These are phyloP conservation scores for Dendrocincla fuliginosa DNA, from an alignment of 2,797 vertebrate species.

Conservation along the genomic window DNA sequence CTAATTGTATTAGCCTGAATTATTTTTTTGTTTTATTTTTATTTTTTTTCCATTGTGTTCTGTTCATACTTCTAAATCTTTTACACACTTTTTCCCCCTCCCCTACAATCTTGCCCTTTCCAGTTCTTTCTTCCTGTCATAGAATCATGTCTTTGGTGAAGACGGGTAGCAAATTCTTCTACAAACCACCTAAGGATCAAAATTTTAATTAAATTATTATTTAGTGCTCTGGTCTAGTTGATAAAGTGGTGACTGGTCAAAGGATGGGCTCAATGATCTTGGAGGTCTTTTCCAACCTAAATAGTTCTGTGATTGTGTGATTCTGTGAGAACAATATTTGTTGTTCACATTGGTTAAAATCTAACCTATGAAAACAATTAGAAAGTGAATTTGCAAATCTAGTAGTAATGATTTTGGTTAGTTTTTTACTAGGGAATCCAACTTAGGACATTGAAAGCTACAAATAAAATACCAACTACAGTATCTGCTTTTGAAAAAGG, in stretches of 20 bases:
- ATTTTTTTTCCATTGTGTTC: fast-evolving
- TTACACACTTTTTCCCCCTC: fast-evolving
- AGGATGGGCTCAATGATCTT: neutral
- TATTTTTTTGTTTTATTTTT: neutral
- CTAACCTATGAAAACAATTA: neutral
- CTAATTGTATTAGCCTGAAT: neutral
- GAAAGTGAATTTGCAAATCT: neutral
- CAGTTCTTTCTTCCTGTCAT: neutral
- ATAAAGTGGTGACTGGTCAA: neutral
- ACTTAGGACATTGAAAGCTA: neutral
- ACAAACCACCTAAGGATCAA: neutral
- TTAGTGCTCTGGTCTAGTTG: neutral
- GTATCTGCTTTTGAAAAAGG: neutral
- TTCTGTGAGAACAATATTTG: neutral
- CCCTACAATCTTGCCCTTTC: neutral
- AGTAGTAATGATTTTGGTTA: neutral
- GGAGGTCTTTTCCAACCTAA: neutral
- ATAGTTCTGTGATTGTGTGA: neutral
- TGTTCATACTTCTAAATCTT: neutral
- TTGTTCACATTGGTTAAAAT: neutral
- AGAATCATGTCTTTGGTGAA: neutral
- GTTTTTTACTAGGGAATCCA: neutral
- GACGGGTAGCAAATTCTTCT: neutral
- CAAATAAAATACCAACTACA: neutral
- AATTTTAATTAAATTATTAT: neutral